Percentiles rank a stretch among this genome's conserved stretches.
These are phyloP conservation scores for Limenitis camilla DNA, from an alignment of 2,888 invertebrate species.

Conservation along the genomic window DNA sequence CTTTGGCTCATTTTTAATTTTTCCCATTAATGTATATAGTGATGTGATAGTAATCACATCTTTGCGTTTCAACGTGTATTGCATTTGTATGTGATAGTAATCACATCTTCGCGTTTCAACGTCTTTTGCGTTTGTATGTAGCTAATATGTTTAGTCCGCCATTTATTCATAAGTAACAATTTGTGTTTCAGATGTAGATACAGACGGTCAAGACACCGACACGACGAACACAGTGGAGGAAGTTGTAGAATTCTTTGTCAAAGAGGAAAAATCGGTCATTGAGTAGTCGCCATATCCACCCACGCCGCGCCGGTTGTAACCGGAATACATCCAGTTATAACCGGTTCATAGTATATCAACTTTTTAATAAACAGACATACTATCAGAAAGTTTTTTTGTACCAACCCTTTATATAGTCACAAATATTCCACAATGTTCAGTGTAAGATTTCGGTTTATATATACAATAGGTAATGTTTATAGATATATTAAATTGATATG, in stretches of 20 bases:
- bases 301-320: conserved; percentile 30
- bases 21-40: too few species aligned
- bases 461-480: conserved; percentile 69
- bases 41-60: too few species aligned
- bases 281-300: conserved; percentile 76
- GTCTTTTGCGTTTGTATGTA: too few species aligned
- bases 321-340: neutral
- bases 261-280: conserved; percentile 90
- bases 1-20: too few species aligned
- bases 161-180: neutral
- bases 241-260: conserved; percentile 97
- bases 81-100: too few species aligned
- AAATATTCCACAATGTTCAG: conserved; percentile 50
- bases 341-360: conserved; percentile 19
- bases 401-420: conserved; percentile 41
- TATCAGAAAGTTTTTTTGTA: conserved; percentile 47
- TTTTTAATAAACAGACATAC: conserved; percentile 41
- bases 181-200: conserved; percentile 85
- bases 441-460: conserved; percentile 57
- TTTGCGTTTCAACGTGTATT: too few species aligned
- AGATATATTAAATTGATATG: conserved; percentile 71
- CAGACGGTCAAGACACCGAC: conserved; percentile 92
- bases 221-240: conserved; percentile 93
- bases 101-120: too few species aligned
- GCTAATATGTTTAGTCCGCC: neutral